Conservation (phyloP, 2,888 invertebrate genomes). For the Coecobrya sp. region DNA sequence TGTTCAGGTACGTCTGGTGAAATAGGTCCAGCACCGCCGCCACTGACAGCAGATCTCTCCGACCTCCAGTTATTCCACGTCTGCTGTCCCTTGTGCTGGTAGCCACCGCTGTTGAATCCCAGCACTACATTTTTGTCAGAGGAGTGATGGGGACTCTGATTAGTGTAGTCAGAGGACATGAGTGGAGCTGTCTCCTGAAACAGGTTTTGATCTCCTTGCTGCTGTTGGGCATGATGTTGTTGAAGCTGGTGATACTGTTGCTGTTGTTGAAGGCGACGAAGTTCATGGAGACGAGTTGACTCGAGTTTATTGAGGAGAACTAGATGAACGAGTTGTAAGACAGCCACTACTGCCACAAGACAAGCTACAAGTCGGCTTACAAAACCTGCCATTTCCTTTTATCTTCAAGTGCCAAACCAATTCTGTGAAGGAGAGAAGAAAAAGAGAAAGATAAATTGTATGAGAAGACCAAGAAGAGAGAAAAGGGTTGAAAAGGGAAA, state of each 20-base stretch:
- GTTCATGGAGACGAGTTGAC: conserved; percentile 83
- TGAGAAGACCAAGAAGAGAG: not conserved
- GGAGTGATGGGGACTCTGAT: conserved; percentile 68
- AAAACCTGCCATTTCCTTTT: conserved; percentile 84
- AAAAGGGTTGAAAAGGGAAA: conserved; percentile 15
- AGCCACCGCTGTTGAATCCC: not conserved
- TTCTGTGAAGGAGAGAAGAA: not conserved
- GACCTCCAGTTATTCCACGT: conserved; percentile 70
- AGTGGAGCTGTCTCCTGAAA: conserved; percentile 68
- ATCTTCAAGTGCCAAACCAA: conserved; percentile 66
- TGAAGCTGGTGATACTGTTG: conserved; percentile 78
- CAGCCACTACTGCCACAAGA: conserved; percentile 86
- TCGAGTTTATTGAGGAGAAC: conserved; percentile 86
- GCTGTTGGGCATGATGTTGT: conserved; percentile 54
- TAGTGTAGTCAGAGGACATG: conserved; percentile 61
- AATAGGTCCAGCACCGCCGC: not conserved
- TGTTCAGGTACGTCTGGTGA: conserved; percentile 72
- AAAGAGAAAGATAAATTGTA: conserved; percentile 39
- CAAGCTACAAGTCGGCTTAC: conserved; percentile 85
- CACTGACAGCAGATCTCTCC: conserved; percentile 61
- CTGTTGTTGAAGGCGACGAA: conserved; percentile 83
- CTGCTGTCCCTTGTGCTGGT: conserved; percentile 8
- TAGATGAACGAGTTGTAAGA: conserved; percentile 86
- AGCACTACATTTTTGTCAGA: conserved; percentile 11
- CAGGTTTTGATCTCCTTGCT: conserved; percentile 36